A percentile compares a stretch with the other conserved stretches of the same genome.
Evolutionary conservation across 2,113 vertebrate genomes (phyloP).

Genomic region (Benitochromis conjunctus): DNA sequence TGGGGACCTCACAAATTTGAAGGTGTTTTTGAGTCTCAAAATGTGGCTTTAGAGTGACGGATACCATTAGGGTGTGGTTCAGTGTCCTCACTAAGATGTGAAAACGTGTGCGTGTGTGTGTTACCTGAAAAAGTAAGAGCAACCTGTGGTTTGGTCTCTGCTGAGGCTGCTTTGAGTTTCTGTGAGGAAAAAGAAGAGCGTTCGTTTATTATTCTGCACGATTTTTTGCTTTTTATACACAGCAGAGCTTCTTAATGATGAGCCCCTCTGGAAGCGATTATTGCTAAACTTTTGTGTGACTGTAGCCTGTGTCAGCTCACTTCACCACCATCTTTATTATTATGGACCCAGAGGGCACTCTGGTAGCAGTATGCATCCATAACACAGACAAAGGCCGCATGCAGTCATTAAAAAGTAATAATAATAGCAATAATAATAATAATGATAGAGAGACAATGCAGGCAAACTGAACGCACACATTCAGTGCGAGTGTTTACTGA

Average conservation of each 20-base stretch:
- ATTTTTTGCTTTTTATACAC: neutral
- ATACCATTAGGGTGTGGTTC: neutral
- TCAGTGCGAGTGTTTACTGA: neutral
- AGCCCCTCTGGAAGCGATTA: slow-evolving; percentile 9
- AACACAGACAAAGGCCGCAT: neutral
- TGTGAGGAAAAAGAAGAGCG: neutral
- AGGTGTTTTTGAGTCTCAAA: neutral
- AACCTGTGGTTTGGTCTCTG: slow-evolving; percentile 15
- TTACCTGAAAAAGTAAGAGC: slow-evolving; percentile 62
- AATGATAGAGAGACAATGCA: neutral
- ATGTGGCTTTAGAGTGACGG: neutral
- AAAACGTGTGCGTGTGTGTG: neutral
- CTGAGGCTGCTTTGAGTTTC: slow-evolving; percentile 15
- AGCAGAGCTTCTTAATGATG: neutral
- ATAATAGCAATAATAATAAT: neutral
- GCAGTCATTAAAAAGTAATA: slow-evolving; percentile 14
- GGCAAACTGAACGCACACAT: neutral
- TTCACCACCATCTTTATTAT: neutral
- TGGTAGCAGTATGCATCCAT: neutral
- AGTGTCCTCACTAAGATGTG: neutral
- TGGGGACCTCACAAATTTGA: neutral
- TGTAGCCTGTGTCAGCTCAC: neutral
- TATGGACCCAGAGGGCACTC: neutral
- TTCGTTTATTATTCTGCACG: neutral
- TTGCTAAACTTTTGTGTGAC: neutral